These are phyloP conservation scores for Paramormyrops hopkinsi DNA, from an alignment of 2,797 vertebrate species.

Conservation along the genomic window DNA sequence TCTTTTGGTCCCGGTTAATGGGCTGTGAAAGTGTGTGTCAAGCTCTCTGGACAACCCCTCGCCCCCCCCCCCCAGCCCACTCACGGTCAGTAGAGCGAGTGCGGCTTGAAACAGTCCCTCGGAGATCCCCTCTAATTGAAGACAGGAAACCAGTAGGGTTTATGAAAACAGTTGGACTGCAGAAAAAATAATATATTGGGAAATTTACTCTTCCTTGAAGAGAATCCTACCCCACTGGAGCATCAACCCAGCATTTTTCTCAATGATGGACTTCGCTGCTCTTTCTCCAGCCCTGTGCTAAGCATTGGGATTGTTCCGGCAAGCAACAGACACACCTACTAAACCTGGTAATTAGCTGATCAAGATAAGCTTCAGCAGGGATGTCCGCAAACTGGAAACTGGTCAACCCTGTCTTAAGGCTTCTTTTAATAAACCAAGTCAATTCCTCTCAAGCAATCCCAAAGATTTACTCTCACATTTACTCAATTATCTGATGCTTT, in stretches of 20 bases:
- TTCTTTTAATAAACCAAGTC: background rate
- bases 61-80: background rate
- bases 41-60: background rate
- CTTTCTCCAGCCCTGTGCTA: background rate
- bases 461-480: background rate
- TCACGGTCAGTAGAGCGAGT: background rate
- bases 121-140: conserved; percentile 10
- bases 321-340: background rate
- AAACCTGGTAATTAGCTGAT: background rate
- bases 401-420: background rate
- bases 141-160: background rate
- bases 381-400: background rate
- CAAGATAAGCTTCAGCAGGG: background rate
- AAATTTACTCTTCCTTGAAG: background rate
- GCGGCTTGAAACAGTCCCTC: background rate
- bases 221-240: background rate
- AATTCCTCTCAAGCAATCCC: background rate
- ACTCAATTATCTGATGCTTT: background rate
- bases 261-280: background rate
- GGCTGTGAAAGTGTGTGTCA: conserved; percentile 45
- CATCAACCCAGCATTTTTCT: background rate
- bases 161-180: background rate
- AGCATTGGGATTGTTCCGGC: background rate
- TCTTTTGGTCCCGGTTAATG: conserved; percentile 45
- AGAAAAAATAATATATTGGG: background rate